Evolutionary conservation across 2,888 invertebrate genomes (phyloP).

Genomic region (Cryptophagus acutangulus): DNA sequence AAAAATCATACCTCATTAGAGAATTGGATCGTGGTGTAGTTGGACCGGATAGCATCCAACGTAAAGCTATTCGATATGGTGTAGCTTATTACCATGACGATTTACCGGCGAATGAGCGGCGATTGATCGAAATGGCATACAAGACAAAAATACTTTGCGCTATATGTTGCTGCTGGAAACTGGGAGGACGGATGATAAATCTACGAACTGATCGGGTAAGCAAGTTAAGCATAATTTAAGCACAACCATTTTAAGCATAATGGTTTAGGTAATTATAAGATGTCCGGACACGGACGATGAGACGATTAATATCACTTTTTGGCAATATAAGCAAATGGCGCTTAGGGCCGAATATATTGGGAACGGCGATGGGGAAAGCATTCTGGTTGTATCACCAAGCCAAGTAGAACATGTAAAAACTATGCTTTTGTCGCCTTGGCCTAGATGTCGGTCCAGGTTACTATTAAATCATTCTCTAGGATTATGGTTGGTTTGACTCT

Average conservation of each 20-base stretch:
- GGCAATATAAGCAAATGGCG: conserved; percentile 91
- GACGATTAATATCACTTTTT: conserved; percentile 39
- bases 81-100: conserved; percentile 91
- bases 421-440: conserved; percentile 62
- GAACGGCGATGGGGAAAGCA: conserved; percentile 78
- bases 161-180: conserved; percentile 90
- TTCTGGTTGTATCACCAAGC: conserved; percentile 65
- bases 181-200: conserved; percentile 97
- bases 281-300: conserved; percentile 57
- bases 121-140: conserved; percentile 78
- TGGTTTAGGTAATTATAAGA: conserved; percentile 76
- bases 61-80: conserved; percentile 68
- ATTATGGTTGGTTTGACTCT: conserved; percentile 48
- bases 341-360: conserved; percentile 93
- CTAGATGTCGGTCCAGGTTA: conserved; percentile 59
- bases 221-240: too few species aligned
- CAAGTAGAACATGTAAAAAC: conserved; percentile 57
- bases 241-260: too few species aligned
- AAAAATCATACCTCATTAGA: too few species aligned
- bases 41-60: conserved; percentile 64
- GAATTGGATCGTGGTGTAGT: too few species aligned
- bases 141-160: conserved; percentile 78
- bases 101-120: conserved; percentile 81
- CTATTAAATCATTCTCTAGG: conserved; percentile 53
- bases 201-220: conserved; percentile 86